phyloP scores from a whole-genome alignment of 2,888 invertebrate genomes.

The Flabesymbios commensalis region DNA sequence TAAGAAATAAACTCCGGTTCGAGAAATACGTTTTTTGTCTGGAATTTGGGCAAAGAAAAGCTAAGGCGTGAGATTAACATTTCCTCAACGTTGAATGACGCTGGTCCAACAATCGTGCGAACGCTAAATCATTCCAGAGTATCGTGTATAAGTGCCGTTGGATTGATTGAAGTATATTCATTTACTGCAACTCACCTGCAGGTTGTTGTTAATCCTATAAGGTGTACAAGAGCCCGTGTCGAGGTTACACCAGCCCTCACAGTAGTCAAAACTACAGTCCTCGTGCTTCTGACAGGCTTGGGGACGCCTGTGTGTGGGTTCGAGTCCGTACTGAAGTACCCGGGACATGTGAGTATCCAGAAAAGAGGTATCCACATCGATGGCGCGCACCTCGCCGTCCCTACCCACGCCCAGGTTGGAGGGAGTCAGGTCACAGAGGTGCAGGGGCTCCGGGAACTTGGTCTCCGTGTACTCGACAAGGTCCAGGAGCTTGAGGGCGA shows the following conservation, averaged over 20 bases:
- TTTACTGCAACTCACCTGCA: constrained; percentile 67
- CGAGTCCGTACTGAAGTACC: not conserved
- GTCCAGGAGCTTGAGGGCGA: constrained; percentile 67
- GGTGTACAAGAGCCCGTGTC: constrained; percentile 62
- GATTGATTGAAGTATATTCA: not conserved
- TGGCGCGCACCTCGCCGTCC: constrained; percentile 62
- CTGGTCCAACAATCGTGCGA: too few species aligned
- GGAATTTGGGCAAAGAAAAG: too few species aligned
- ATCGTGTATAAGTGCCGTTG: too few species aligned
- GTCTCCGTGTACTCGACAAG: constrained; percentile 68
- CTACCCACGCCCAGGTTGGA: constrained; percentile 70
- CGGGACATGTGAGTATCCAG: constrained; percentile 62
- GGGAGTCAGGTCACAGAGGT: constrained; percentile 73
- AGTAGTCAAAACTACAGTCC: constrained; percentile 74
- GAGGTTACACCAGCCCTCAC: constrained; percentile 69
- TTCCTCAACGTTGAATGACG: too few species aligned
- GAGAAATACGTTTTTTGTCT: too few species aligned
- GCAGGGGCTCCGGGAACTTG: constrained; percentile 68
- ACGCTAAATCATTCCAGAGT: too few species aligned
- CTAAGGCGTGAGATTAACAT: too few species aligned
- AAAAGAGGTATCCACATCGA: constrained; percentile 71
- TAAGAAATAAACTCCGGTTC: too few species aligned
- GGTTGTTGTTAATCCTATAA: constrained; percentile 69
- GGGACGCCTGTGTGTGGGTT: constrained; percentile 27
- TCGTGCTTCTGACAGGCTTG: constrained; percentile 66